Conservation (phyloP, 2,888 invertebrate genomes). For the Tenthredo notha region DNA sequence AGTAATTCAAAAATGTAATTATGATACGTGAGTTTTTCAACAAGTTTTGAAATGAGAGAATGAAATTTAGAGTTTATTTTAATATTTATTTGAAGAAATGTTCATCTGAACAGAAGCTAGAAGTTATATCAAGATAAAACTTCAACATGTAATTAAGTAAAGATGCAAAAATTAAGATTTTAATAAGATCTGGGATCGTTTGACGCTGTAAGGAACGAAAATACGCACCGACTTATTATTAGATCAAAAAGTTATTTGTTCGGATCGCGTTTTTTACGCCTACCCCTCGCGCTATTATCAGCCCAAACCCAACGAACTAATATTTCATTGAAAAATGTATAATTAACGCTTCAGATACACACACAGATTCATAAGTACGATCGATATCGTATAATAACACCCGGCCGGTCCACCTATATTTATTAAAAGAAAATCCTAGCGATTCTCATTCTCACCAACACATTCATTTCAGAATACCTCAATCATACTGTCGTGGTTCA, state of each 20-base stretch:
- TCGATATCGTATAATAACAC: not conserved
- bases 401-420: constrained; percentile 14
- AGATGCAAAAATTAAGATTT: not conserved
- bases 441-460: constrained; percentile 8
- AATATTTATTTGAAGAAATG: too few species aligned
- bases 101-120: not conserved
- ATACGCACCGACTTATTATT: not conserved
- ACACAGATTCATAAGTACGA: not conserved
- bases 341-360: not conserved
- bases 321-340: not conserved
- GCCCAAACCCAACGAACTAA: not conserved
- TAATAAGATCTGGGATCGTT: not conserved
- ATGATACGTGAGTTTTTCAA: too few species aligned
- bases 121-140: not conserved
- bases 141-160: not conserved
- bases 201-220: constrained; percentile 5
- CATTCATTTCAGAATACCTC: not conserved
- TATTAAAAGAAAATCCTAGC: not conserved
- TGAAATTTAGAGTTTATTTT: too few species aligned
- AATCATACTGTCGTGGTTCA: not conserved
- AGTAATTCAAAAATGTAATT: too few species aligned
- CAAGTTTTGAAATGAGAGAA: too few species aligned
- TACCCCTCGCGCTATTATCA: not conserved
- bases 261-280: not conserved
- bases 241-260: not conserved